Evolutionary conservation across 1,140 invertebrate genomes (phyloP).

Genomic region (Drosophila lacertosa): DNA sequence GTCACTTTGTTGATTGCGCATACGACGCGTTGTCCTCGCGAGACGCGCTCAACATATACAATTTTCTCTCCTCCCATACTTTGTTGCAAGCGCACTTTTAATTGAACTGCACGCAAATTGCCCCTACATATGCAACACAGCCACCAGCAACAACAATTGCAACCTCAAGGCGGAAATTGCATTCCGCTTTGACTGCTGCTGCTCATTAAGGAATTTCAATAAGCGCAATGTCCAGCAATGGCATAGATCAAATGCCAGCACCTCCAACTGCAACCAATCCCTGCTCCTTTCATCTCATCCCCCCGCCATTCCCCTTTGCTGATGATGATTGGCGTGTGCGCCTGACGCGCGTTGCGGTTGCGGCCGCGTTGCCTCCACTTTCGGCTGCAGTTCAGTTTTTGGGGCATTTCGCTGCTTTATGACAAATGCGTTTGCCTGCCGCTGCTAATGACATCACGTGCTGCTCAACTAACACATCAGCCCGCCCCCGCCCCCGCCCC

Average conservation of each 20-base stretch:
- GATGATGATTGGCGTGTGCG: conserved; percentile 77
- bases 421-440: conserved; percentile 65
- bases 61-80: conserved; percentile 3
- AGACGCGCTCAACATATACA: conserved; percentile 14
- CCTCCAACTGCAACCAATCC: conserved; percentile 12
- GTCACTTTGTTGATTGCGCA: conserved; percentile 60
- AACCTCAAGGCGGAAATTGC: conserved; percentile 61
- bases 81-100: conserved; percentile 39
- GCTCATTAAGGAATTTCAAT: conserved; percentile 82
- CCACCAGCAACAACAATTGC: conserved; percentile 9
- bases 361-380: conserved; percentile 44
- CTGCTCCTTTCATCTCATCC: background rate
- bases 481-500: too few relatives aligned
- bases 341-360: conserved; percentile 65
- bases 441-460: conserved; percentile 79
- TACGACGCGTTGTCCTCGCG: conserved; percentile 26
- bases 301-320: conserved; percentile 17
- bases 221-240: conserved; percentile 45
- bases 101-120: conserved; percentile 69
- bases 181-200: conserved; percentile 57
- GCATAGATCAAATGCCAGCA: conserved; percentile 64
- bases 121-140: conserved; percentile 30
- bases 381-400: conserved; percentile 34
- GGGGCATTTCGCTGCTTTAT: conserved; percentile 72
- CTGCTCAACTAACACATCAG: conserved; percentile 34